Percentiles rank a stretch among this genome's conserved stretches.
These are phyloP conservation scores for Cephalopterus ornatus DNA, from an alignment of 2,113 vertebrate genomes.

Conservation along the genomic window DNA sequence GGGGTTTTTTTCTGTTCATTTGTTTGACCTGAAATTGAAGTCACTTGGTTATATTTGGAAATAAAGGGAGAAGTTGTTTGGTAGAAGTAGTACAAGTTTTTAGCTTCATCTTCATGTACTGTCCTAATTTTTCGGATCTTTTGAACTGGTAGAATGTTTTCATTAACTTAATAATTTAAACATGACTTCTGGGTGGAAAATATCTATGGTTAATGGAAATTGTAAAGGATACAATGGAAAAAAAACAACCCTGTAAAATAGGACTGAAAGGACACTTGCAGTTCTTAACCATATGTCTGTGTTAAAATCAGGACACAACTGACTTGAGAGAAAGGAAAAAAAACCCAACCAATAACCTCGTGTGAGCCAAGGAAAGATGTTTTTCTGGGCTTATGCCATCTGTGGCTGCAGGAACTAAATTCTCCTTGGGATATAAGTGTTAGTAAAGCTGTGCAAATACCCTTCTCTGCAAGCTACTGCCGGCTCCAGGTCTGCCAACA, in stretches of 20 bases:
- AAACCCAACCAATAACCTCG: too few species aligned
- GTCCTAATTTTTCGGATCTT: neutral
- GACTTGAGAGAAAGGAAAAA: neutral
- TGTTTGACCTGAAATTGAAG: neutral
- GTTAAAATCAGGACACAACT: neutral
- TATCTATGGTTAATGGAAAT: neutral
- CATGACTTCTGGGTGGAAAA: neutral
- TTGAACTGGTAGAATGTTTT: neutral
- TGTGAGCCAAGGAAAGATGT: neutral
- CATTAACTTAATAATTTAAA: neutral
- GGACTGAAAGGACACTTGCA: neutral
- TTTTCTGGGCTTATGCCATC: neutral
- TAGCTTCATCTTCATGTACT: neutral
- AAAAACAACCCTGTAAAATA: neutral
- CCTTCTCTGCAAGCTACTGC: neutral
- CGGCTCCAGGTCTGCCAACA: constrained; percentile 16
- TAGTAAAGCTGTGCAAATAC: neutral
- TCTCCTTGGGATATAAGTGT: neutral
- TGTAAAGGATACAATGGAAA: neutral
- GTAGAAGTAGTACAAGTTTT: neutral
- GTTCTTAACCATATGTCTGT: neutral
- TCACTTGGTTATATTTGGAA: neutral
- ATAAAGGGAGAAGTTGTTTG: neutral
- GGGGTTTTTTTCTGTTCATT: neutral
- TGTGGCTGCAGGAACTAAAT: neutral